Conservation (phyloP, 2,113 vertebrate species). For the Meleagris gallopavo region DNA sequence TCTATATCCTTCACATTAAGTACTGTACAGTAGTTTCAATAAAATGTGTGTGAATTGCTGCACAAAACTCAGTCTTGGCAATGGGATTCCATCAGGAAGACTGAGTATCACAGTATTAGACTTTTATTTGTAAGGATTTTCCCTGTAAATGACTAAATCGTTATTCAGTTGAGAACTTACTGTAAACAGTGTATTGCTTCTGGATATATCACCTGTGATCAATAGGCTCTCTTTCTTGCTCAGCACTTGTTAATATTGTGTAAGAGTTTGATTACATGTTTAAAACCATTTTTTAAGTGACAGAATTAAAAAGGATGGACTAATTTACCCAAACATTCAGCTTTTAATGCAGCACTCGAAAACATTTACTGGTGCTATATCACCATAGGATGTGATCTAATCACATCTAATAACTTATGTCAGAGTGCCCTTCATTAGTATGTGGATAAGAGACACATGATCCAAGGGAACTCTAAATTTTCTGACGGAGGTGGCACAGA, state of each 20-base stretch:
- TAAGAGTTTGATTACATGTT: slow-evolving; percentile 39
- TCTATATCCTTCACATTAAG: slow-evolving; percentile 67
- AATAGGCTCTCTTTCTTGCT: slow-evolving; percentile 51
- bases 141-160: slow-evolving; percentile 55
- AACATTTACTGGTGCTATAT: slow-evolving; percentile 31
- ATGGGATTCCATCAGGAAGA: slow-evolving; percentile 34
- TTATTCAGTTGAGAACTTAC: slow-evolving; percentile 52
- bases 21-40: slow-evolving; percentile 59
- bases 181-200: slow-evolving; percentile 65
- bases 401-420: slow-evolving; percentile 29
- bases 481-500: not conserved
- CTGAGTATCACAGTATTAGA: not conserved
- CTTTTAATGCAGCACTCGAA: slow-evolving; percentile 24
- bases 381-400: slow-evolving; percentile 38
- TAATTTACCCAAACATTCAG: slow-evolving; percentile 28
- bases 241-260: slow-evolving; percentile 39
- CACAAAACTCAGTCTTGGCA: slow-evolving; percentile 36
- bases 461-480: slow-evolving; percentile 1
- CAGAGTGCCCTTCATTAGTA: slow-evolving; percentile 10
- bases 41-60: slow-evolving; percentile 65
- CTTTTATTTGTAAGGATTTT: slow-evolving; percentile 61
- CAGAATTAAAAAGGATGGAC: slow-evolving; percentile 44
- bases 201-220: slow-evolving; percentile 66
- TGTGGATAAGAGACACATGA: not conserved
- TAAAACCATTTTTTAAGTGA: slow-evolving; percentile 50